These are phyloP conservation scores for Etheostoma nigrum DNA, from an alignment of 2,797 vertebrate genomes.

Conservation along the genomic window DNA sequence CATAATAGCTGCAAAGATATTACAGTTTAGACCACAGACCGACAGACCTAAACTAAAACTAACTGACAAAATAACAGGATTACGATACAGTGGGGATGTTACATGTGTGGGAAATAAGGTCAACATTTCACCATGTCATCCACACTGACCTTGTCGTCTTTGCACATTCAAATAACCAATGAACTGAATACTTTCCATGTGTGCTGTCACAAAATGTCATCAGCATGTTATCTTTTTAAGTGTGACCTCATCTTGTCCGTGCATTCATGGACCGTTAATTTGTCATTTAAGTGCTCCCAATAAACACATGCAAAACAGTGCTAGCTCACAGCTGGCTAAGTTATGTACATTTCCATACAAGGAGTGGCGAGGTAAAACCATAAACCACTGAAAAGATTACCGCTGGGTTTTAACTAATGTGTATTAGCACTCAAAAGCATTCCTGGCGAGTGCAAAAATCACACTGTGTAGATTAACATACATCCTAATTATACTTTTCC, in stretches of 20 bases:
- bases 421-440: conserved; percentile 11
- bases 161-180: conserved; percentile 27
- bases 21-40: background rate
- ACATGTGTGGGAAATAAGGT: background rate
- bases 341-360: conserved; percentile 33
- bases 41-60: no score
- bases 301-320: conserved; percentile 60
- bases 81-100: background rate
- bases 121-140: background rate
- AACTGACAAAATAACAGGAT: background rate
- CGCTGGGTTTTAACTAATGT: background rate
- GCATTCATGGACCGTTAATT: conserved; percentile 47
- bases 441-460: background rate
- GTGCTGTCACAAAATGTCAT: conserved; percentile 1
- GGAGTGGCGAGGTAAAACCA: conserved; percentile 32
- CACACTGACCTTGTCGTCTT: conserved; percentile 4
- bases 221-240: conserved; percentile 31
- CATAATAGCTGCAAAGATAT: background rate
- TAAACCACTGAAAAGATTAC: conserved; percentile 29
- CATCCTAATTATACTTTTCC: conserved; percentile 30
- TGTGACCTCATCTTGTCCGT: conserved; percentile 45
- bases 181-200: background rate
- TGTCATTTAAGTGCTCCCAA: conserved; percentile 40
- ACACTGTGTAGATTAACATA: conserved; percentile 15
- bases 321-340: conserved; percentile 35